phyloP scores from a whole-genome alignment of 2,888 invertebrate genomes.

The Thelaira solivaga region DNA sequence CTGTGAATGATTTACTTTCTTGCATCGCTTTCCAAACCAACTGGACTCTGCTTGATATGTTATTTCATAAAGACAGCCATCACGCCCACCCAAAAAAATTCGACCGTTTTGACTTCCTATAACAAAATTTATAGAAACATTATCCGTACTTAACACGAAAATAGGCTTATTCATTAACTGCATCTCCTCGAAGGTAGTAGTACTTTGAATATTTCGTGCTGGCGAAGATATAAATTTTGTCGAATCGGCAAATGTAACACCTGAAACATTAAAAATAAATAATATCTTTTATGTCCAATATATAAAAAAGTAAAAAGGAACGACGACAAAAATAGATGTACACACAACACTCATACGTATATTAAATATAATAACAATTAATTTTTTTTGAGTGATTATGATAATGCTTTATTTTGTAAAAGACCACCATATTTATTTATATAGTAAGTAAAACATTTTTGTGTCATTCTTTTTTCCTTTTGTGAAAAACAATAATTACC shows the following conservation, averaged over 20 bases:
- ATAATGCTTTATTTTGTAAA: no score
- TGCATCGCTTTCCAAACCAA: slow-evolving; percentile 97
- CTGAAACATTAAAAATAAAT: slow-evolving; percentile 48
- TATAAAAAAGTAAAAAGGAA: no score
- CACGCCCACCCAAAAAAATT: slow-evolving; percentile 95
- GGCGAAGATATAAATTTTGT: slow-evolving; percentile 71
- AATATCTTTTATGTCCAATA: neutral
- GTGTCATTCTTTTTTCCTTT: no score
- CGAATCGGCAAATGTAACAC: slow-evolving; percentile 75
- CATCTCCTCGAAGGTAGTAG: slow-evolving; percentile 82
- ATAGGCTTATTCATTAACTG: slow-evolving; percentile 96
- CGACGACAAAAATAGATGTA: no score
- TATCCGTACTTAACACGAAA: slow-evolving; percentile 93
- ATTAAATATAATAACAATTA: no score
- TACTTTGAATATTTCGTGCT: slow-evolving; percentile 65
- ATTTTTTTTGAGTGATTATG: no score
- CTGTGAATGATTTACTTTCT: slow-evolving; percentile 95
- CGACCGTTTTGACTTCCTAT: slow-evolving; percentile 89
- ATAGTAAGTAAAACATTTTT: no score
- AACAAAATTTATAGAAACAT: slow-evolving; percentile 88
- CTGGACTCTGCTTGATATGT: slow-evolving; percentile 93
- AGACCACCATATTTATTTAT: no score
- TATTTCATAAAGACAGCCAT: slow-evolving; percentile 96
- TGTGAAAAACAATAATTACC: slow-evolving; percentile 62
- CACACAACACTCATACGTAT: no score